Base-by-base conservation (phyloP, 2,797 vertebrate species). In the Rhinoraja longicauda region DNA sequence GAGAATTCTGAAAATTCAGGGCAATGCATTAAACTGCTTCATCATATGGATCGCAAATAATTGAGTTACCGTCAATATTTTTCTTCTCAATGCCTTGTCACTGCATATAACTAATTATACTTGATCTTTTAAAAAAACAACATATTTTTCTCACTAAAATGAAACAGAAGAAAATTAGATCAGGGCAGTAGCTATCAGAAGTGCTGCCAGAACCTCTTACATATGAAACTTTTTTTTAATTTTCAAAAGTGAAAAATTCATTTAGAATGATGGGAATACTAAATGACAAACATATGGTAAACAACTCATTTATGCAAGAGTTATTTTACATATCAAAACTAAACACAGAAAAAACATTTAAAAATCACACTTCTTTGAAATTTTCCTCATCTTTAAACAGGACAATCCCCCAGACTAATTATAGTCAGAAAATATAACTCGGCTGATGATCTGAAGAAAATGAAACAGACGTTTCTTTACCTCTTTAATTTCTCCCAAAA, bases 401-500 rank as follows among this genome's bases (percentile, higher is more conserved):
- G 12, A 57, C 10, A 57, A 59, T 26, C 12, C 45, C 24, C 9
- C 45, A 26, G 24, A 29, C 4, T 81, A 26, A 59, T 73, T 73
- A 73, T 26, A 73, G 21, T 21, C 4, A 73, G 70, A 73, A 73
- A 24, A 39, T 2, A 39, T 10, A 67, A 90, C 62, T 64, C 84
- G 29, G 26, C 29, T 84, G n/a, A 67, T 32, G 45, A 36, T 29
- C 36, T 72, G 0, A 0, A 0, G 0, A 29, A 36, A 93, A 82
- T 12, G 0, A 17, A 21, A 2, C 17, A n/a, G 0, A 2, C 84
- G 8, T 0, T 13, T 0, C 93, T 96, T 95, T 94, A 97, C 98
- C 97, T 98, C 98, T 96, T 96, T 97, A 95, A 99, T 98, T 95
- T 99, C 98, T 95, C 97, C 97, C 95, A 99, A 95, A 64, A 99